These are phyloP conservation scores for Adrianichthys oophorus DNA, from an alignment of 2,797 vertebrate species.

Conservation along the genomic window DNA sequence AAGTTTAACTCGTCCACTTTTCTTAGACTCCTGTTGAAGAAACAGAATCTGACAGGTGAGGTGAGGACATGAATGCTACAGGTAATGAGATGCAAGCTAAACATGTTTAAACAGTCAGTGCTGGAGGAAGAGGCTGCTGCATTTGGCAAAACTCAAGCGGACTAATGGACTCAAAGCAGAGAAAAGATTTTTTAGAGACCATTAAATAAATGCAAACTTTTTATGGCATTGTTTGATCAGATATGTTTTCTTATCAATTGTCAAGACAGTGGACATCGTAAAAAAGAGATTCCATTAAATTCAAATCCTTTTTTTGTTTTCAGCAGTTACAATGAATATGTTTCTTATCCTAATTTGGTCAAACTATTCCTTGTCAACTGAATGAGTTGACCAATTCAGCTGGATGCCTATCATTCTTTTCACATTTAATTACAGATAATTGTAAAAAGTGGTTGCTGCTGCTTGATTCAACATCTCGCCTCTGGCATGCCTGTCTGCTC, in stretches of 20 bases:
- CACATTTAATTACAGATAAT: slow-evolving; percentile 13
- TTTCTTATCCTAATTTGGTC: slow-evolving; percentile 5
- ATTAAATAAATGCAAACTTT: slow-evolving; percentile 36
- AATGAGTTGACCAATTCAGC: slow-evolving; percentile 24
- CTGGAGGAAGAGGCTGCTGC: slow-evolving; percentile 43
- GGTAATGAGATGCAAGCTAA: slow-evolving; percentile 55
- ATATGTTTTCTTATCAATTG: slow-evolving; percentile 23
- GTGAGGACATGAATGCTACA: slow-evolving; percentile 18
- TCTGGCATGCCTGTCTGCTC: slow-evolving; percentile 32
- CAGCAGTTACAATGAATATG: slow-evolving; percentile 8
- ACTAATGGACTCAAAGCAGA: slow-evolving; percentile 38
- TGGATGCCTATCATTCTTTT: slow-evolving; percentile 28
- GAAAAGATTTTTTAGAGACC: slow-evolving; percentile 46
- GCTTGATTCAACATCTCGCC: slow-evolving; percentile 40
- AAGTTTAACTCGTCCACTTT: slow-evolving; percentile 1
- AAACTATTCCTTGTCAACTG: slow-evolving; percentile 15
- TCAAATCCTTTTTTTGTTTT: slow-evolving; percentile 1
- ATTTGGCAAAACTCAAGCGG: slow-evolving; percentile 30
- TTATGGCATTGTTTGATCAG: slow-evolving; percentile 43
- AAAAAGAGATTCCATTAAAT: slow-evolving; percentile 3
- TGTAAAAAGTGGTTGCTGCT: slow-evolving; percentile 36
- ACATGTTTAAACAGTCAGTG: slow-evolving; percentile 54
- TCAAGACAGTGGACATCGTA: slow-evolving; percentile 3
- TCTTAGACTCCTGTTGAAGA: slow-evolving; percentile 7
- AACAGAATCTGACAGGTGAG: slow-evolving; percentile 29